Evolutionary conservation across 2,113 vertebrate genomes (phyloP).

Genomic region (Oostethus manadensis): DNA sequence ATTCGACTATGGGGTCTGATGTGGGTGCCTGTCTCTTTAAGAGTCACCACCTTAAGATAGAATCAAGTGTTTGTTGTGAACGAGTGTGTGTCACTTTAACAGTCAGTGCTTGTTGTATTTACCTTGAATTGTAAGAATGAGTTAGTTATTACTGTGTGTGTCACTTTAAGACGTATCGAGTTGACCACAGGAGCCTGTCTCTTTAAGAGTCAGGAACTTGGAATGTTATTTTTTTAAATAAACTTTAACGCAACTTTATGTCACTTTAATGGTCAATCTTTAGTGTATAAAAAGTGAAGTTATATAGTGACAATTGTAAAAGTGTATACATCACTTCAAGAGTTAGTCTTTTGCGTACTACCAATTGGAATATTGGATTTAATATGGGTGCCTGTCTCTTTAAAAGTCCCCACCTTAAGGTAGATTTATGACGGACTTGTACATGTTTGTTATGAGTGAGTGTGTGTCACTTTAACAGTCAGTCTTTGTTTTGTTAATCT

Average conservation of each 20-base stretch:
- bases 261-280: slow-evolving; percentile 70
- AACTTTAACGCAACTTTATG: not conserved
- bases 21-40: not conserved
- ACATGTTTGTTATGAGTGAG: not conserved
- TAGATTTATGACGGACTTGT: not conserved
- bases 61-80: no score
- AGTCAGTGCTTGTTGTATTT: no score
- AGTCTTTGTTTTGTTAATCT: not conserved
- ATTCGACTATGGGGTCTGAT: not conserved
- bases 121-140: no score
- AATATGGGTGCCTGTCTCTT: not conserved
- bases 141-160: no score
- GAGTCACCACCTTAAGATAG: no score
- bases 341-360: no score
- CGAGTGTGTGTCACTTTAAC: no score
- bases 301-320: not conserved
- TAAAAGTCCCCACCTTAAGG: not conserved
- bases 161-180: no score
- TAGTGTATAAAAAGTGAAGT: no score
- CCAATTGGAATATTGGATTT: no score
- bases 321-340: no score
- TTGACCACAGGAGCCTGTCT: no score
- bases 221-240: not conserved
- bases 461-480: slow-evolving; percentile 44
- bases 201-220: not conserved